Conservation (phyloP, 2,797 vertebrate genomes). For the Sebastes ruberrimus region DNA sequence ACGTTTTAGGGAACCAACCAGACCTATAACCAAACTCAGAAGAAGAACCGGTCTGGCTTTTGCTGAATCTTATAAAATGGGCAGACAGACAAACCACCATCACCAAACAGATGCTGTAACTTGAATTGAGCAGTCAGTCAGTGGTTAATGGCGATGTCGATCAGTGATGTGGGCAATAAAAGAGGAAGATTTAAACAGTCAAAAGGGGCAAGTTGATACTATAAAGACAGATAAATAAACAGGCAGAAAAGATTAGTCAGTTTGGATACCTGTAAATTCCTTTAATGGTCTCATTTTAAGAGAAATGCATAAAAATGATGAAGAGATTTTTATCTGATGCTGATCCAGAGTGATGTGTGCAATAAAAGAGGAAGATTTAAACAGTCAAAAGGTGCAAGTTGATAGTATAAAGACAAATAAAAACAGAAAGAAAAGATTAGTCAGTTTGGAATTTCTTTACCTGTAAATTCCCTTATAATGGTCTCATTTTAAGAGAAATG, state of each 20-base stretch:
- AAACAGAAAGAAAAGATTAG: not conserved
- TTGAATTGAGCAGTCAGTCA: not conserved
- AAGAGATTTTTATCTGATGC: not conserved
- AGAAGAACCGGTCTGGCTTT: not conserved
- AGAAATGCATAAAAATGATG: not conserved
- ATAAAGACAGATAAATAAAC: not conserved
- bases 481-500: not conserved
- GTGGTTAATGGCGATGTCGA: not conserved
- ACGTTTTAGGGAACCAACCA: too few relatives aligned
- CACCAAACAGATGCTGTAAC: not conserved
- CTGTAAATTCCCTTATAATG: not conserved
- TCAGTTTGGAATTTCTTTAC: not conserved
- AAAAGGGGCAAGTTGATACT: conserved; percentile 1
- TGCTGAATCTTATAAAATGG: not conserved
- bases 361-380: too few relatives aligned
- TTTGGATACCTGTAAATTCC: not conserved
- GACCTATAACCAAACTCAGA: not conserved
- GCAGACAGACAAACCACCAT: not conserved
- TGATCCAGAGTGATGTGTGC: too few relatives aligned
- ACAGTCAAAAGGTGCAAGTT: conserved; percentile 11
- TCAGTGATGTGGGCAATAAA: not conserved
- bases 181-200: not conserved
- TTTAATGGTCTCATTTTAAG: not conserved
- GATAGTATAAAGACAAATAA: not conserved
- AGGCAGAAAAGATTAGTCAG: not conserved